Evolutionary conservation across 2,888 invertebrate genomes (phyloP).

Genomic region (Drosophila histrio): DNA sequence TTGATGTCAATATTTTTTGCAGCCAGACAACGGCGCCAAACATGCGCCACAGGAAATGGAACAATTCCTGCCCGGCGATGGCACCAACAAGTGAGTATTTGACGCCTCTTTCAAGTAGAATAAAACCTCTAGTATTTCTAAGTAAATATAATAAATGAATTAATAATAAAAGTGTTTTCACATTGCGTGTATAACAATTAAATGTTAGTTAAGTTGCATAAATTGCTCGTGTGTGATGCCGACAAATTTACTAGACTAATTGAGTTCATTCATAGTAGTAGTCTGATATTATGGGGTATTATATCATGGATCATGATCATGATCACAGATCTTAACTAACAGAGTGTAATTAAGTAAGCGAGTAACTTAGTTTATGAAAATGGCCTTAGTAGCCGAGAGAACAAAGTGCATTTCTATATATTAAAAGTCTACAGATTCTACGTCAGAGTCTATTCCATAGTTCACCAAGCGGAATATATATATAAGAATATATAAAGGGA

Average conservation of each 20-base stretch:
- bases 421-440: neutral
- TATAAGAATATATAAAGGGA: neutral
- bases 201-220: slow-evolving; percentile 34
- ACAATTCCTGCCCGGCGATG: slow-evolving; percentile 90
- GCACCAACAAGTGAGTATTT: slow-evolving; percentile 83
- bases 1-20: slow-evolving; percentile 6
- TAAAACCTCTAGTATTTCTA: slow-evolving; percentile 24
- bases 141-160: slow-evolving; percentile 4
- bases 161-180: slow-evolving; percentile 28
- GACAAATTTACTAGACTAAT: slow-evolving; percentile 25
- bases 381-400: neutral
- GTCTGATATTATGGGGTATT: neutral
- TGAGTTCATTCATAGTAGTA: neutral
- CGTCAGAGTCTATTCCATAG: neutral
- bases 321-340: slow-evolving; percentile 20
- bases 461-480: neutral
- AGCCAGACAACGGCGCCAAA: slow-evolving; percentile 81
- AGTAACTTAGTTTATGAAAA: neutral
- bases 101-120: neutral
- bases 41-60: slow-evolving; percentile 89
- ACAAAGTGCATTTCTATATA: neutral
- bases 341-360: neutral
- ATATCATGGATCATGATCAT: slow-evolving; percentile 4
- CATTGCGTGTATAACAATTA: slow-evolving; percentile 57
- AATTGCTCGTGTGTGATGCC: slow-evolving; percentile 34